Evolutionary conservation across 2,888 invertebrate species (phyloP), one percentile per base, ranked within the genome.

Genomic region (Lithophane ornitopus): DNA sequence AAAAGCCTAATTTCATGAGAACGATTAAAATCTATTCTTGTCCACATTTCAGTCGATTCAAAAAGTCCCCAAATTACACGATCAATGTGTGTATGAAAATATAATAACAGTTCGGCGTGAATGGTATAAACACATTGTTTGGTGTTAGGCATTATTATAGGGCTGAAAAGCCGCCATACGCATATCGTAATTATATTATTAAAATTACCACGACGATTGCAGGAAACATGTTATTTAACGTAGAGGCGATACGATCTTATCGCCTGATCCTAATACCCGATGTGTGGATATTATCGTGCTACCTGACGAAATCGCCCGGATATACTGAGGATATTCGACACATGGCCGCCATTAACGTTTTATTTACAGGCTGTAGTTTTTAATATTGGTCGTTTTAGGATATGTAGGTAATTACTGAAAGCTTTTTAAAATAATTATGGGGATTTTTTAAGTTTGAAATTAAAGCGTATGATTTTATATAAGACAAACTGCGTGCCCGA

Each of bases 141-240:
- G 71, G 78, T 90, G 88, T 91, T 89, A 92, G 87, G 87, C 87
- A 91, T 93, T 91, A 95, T 94, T 94, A 94, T 88, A 88, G 86
- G 85, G 85, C 92, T 92, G 92, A 94, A 94, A 94, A 91, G 94
- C 94, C 92, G 93, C 89, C 91, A 88, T 90, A 89, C 93, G 93
- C 94, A 95, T 93, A 94, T 94, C 91, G 93, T 95, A 95, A 96
- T 96, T 95, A 96, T 95, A 95, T 94, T 95, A 96, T 95, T 95
- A 95, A 94, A 96, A 96, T 96, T 94, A 94, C 94, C 89, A 91
- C 94, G 93, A 94, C 95, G 95, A 96, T 95, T 95, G 93, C 96
- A 96, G 96, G 96, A 96, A 95, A 95, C 96, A 90, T 95, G 96
- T 95, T 96, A 96, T 96, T 96, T 96, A 96, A 95, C 95, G 93